A percentile compares a stretch with the other conserved stretches of the same genome.
Conservation (phyloP, 2,113 vertebrate genomes). For the Okapia johnstoni region DNA sequence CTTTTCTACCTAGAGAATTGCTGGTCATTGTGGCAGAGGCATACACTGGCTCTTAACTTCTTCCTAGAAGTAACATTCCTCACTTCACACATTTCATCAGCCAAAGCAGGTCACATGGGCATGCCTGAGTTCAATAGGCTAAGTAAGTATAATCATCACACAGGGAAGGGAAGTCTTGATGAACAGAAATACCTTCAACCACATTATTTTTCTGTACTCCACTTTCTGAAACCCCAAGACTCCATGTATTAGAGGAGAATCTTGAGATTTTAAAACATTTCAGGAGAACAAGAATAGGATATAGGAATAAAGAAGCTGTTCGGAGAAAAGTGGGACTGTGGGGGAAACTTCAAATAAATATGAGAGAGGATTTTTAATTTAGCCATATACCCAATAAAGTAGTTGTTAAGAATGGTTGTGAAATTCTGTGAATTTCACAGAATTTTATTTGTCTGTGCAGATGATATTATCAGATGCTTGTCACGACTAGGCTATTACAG, state of each 20-base stretch:
- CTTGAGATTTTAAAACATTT: not conserved
- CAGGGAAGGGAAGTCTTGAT: not conserved
- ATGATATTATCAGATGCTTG: slow-evolving; percentile 65
- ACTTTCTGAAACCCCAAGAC: not conserved
- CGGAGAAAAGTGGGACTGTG: not conserved
- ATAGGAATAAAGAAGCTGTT: not conserved
- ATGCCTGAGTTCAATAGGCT: not conserved
- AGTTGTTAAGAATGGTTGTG: not conserved
- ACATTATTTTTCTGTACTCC: not conserved
- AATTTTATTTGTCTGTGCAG: slow-evolving; percentile 66
- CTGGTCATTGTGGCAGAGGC: not conserved
- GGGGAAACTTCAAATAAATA: not conserved
- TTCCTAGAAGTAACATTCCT: not conserved
- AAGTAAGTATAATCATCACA: not conserved
- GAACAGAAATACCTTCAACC: not conserved
- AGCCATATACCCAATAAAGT: not conserved
- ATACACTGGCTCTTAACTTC: not conserved
- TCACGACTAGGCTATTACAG: slow-evolving; percentile 66
- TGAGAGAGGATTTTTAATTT: slow-evolving; percentile 31
- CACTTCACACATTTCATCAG: not conserved
- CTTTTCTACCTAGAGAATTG: not conserved
- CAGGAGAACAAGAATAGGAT: not conserved
- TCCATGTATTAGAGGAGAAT: not conserved
- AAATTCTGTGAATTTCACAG: no score
- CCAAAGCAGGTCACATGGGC: not conserved